Conservation (phyloP, 2,888 invertebrate genomes). For the Acronicta psi region DNA sequence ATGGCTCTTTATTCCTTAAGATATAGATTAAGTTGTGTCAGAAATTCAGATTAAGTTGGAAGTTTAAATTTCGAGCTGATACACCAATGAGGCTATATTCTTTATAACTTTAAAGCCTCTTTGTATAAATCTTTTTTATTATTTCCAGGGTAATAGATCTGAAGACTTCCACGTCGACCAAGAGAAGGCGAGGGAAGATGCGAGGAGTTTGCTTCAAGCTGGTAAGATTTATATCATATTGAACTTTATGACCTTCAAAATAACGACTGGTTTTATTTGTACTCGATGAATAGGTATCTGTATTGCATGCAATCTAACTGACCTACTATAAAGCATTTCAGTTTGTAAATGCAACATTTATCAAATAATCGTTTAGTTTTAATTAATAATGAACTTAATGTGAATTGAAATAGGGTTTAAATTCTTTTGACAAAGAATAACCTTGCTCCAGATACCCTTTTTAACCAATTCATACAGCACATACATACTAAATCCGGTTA, state of each 20-base stretch:
- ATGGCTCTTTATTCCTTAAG: too few relatives aligned
- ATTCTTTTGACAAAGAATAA: neutral
- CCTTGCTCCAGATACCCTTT: too few relatives aligned
- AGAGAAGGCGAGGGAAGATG: constrained; percentile 93
- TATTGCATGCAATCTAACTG: too few relatives aligned
- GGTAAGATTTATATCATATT: constrained; percentile 81
- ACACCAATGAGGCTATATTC: too few relatives aligned
- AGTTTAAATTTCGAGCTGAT: too few relatives aligned
- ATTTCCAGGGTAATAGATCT: constrained; percentile 91
- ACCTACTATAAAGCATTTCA: neutral
- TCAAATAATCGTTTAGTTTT: neutral
- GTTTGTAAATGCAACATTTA: neutral
- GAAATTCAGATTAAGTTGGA: too few relatives aligned
- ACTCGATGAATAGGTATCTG: neutral
- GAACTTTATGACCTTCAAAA: neutral
- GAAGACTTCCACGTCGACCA: constrained; percentile 94
- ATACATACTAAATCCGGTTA: too few relatives aligned
- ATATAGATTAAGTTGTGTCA: too few relatives aligned
- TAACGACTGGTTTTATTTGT: neutral
- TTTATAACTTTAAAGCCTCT: too few relatives aligned
- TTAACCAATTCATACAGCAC: too few relatives aligned
- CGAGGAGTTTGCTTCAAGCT: constrained; percentile 93
- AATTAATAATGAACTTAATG: neutral
- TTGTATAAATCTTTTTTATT: neutral
- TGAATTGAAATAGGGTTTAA: neutral